These are phyloP conservation scores for Philhelius pedissequus DNA, from an alignment of 2,888 invertebrate species.

Conservation along the genomic window DNA sequence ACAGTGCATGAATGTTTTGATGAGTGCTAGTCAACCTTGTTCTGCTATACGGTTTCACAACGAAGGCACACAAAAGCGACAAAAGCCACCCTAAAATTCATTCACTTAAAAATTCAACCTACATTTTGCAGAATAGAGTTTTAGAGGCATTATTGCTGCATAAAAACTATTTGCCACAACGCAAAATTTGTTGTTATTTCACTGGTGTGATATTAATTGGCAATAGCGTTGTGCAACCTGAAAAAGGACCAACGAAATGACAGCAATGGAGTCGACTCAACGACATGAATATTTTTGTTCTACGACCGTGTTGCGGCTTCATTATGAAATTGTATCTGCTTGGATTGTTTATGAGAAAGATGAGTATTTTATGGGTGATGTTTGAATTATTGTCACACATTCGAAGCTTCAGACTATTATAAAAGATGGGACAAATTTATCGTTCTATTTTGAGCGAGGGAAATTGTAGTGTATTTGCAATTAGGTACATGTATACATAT, in stretches of 20 bases:
- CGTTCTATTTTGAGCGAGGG: background rate
- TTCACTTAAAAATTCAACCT: constrained; percentile 16
- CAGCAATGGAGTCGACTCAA: background rate
- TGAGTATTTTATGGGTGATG: constrained; percentile 14
- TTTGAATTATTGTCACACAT: constrained; percentile 28
- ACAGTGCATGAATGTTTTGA: constrained; percentile 22
- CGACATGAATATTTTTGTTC: background rate
- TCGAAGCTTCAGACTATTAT: background rate
- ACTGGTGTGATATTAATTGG: constrained; percentile 41
- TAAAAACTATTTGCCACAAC: constrained; percentile 14
- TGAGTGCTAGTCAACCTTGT: constrained; percentile 38
- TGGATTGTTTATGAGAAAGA: constrained; percentile 12
- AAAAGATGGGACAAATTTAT: background rate
- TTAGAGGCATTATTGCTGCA: constrained; percentile 20
- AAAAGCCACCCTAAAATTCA: background rate
- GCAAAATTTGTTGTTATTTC: constrained; percentile 12
- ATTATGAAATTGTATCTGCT: constrained; percentile 16
- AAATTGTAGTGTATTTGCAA: background rate
- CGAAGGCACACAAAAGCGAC: background rate
- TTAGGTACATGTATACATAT: no score
- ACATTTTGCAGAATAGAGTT: constrained; percentile 4
- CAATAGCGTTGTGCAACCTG: constrained; percentile 1
- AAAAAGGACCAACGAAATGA: constrained; percentile 11
- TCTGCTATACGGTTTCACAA: background rate
- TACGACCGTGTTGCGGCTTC: constrained; percentile 23